phyloP scores from a whole-genome alignment of 2,797 vertebrate species.

The Gymnothorax reevesii region DNA sequence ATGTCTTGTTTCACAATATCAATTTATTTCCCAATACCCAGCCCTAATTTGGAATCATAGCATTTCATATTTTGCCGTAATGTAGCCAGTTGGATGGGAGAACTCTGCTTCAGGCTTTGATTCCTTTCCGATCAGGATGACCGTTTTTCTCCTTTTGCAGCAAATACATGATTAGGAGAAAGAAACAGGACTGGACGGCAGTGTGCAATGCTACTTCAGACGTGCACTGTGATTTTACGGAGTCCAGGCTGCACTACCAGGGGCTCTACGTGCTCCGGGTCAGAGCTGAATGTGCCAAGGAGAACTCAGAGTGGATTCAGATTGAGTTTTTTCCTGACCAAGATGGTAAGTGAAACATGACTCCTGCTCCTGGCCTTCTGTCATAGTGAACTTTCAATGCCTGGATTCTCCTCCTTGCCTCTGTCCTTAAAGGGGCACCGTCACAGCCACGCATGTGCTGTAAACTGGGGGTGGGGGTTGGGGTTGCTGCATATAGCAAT shows the following conservation, averaged over 20 bases:
- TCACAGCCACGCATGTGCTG: too few species aligned
- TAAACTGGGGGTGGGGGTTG: too few species aligned
- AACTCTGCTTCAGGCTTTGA: not conserved
- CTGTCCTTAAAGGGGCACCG: not conserved
- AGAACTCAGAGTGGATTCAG: conserved; percentile 5
- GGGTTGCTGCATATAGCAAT: too few species aligned
- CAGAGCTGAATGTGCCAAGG: not conserved
- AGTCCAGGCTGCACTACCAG: not conserved
- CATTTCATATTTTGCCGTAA: not conserved
- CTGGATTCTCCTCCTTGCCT: not conserved
- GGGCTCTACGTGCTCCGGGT: conserved; percentile 12
- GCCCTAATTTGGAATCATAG: too few species aligned
- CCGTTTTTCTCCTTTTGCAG: not conserved
- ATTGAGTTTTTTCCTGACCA: conserved; percentile 21
- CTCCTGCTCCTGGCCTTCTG: not conserved
- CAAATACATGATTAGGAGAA: not conserved
- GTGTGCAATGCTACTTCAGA: not conserved
- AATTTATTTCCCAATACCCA: too few species aligned
- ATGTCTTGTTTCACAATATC: too few species aligned
- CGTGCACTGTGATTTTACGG: conserved; percentile 11
- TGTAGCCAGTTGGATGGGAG: not conserved
- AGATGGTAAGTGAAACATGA: conserved; percentile 12
- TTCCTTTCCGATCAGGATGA: not conserved
- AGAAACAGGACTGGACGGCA: not conserved
- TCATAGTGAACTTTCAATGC: not conserved